Conservation (phyloP, 2,888 invertebrate genomes). For the Nomada fucata region DNA sequence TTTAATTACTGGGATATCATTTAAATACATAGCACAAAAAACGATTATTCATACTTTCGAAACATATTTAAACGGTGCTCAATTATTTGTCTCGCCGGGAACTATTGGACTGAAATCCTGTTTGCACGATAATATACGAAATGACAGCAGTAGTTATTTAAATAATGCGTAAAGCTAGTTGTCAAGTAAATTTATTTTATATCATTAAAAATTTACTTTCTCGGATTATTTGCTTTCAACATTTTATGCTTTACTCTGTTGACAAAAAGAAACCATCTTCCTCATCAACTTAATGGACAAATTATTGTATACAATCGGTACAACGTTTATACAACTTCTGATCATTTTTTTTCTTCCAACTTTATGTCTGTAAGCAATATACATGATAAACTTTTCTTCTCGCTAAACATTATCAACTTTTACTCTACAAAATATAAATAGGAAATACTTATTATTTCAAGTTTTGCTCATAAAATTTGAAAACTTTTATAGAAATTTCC, state of each 20-base stretch:
- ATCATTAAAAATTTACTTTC: constrained; percentile 14
- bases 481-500: constrained; percentile 47
- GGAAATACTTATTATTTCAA: constrained; percentile 26
- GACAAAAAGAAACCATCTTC: constrained; percentile 9
- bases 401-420: constrained; percentile 15
- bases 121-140: constrained; percentile 48
- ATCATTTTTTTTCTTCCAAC: not conserved
- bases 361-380: constrained; percentile 1
- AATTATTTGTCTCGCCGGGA: constrained; percentile 1
- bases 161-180: constrained; percentile 38
- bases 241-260: constrained; percentile 41
- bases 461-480: constrained; percentile 37
- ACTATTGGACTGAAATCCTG: constrained; percentile 57
- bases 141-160: constrained; percentile 27
- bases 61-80: constrained; percentile 15
- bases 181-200: constrained; percentile 47
- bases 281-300: not conserved
- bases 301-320: constrained; percentile 8
- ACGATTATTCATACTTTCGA: constrained; percentile 16
- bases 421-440: constrained; percentile 46
- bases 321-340: constrained; percentile 4
- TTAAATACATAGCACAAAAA: constrained; percentile 40
- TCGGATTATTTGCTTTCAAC: constrained; percentile 62
- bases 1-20: constrained; percentile 21
- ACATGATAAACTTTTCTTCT: constrained; percentile 36